Evolutionary conservation across 2,888 invertebrate species (phyloP), one percentile per base, ranked within the genome.

Genomic region (Dexiosoma caninum): DNA sequence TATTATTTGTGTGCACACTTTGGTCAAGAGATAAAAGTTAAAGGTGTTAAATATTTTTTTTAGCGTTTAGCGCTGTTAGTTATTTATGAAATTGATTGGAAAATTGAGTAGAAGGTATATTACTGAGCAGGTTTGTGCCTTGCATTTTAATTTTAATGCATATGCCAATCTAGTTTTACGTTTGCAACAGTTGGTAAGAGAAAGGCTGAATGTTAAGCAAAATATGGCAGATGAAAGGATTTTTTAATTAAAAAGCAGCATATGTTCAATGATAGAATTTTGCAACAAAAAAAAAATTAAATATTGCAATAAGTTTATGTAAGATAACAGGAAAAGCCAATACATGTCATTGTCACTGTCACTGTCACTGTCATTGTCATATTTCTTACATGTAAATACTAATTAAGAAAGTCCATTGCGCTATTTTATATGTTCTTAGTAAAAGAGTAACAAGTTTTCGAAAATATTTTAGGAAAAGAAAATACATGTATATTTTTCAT

Each of bases 11-110:
- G 8, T 12, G n/a, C n/a, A 14, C 32, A 19, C 27, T 46, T 70
- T 67, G 69, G 71, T 67, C 72, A 72, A 37, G n/a, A 40, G 59
- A 74, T 74, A 81, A 81, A 64, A 49, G 70, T 66, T 78, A 64
- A 78, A 78, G 51, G 77, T 78, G 77, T 64, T 71, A 71, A 78
- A 51, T 40, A 49, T 35, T 35, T 53, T 32, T 14, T 44, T 19
- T 19, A 9, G 42, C 14, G 2, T 16, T 44, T 44, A 16, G 19
- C 10, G 19, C 16, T 21, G 14, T 40, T 71, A 42, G 64, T 51
- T 70, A 71, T 78, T 71, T 71, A 60, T 69, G 77, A 49, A 78
- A 78, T 66, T 71, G 70, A 78, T 78, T 78, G 77, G 77, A 78
- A 78, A 78, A 70, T 77, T 77, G 32, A 57, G 46, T 64, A 14